These are phyloP conservation scores for Nephrotoma guestfalica DNA, from an alignment of 2,888 invertebrate genomes.

Conservation along the genomic window DNA sequence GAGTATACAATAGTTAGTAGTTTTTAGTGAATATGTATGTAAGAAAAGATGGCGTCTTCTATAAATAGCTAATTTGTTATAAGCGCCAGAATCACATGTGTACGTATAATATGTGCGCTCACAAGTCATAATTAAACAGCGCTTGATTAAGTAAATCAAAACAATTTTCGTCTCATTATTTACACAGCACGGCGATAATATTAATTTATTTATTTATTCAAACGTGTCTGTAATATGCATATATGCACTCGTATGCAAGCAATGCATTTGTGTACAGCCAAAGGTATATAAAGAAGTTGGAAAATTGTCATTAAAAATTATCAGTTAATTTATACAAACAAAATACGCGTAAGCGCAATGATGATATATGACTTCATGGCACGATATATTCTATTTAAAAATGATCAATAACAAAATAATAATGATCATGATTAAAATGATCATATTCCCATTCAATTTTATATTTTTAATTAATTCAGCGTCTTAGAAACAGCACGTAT, in stretches of 20 bases:
- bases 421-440: not conserved
- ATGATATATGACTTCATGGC: not conserved
- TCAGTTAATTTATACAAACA: constrained; percentile 9
- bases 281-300: not conserved
- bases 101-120: not conserved
- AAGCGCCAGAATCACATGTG: not conserved
- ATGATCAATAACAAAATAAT: not conserved
- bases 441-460: not conserved
- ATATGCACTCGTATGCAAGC: not conserved
- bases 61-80: not conserved
- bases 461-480: not conserved
- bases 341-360: constrained; percentile 8
- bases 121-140: not conserved
- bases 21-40: not conserved
- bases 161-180: not conserved
- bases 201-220: not conserved
- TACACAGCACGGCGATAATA: not conserved
- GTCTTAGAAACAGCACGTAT: not conserved
- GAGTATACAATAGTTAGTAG: not conserved
- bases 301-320: constrained; percentile 4
- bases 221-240: not conserved
- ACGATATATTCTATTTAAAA: not conserved
- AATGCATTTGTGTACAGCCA: not conserved
- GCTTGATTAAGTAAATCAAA: not conserved
- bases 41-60: not conserved